phyloP scores from a whole-genome alignment of 2,113 vertebrate genomes.

The Oenanthe melanoleuca region DNA sequence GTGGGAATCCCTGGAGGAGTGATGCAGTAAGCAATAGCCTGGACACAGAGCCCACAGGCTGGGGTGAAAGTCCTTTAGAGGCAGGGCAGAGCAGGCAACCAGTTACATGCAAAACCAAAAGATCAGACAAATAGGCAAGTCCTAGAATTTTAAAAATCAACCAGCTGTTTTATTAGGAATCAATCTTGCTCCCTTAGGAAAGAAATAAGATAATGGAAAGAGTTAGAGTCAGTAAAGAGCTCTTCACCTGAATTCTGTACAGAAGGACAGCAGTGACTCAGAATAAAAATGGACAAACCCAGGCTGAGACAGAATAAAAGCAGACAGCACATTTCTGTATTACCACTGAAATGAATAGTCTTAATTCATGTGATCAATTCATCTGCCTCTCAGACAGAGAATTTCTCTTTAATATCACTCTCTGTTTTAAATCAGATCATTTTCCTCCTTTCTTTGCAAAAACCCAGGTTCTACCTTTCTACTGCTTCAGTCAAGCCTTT shows the following conservation, averaged over 20 bases:
- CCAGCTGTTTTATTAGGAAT: slow-evolving; percentile 56
- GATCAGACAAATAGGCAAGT: slow-evolving; percentile 31
- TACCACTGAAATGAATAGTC: background rate
- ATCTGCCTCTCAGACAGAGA: background rate
- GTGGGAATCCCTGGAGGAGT: background rate
- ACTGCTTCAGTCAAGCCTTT: background rate
- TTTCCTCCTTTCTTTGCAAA: background rate
- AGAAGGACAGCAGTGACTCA: background rate
- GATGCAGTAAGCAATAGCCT: accelerated
- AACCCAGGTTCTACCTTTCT: background rate
- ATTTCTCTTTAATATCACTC: background rate
- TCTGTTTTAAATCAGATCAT: background rate
- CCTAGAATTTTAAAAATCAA: slow-evolving; percentile 48
- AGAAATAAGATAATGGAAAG: slow-evolving; percentile 34
- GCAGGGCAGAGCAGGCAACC: background rate
- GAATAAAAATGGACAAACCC: slow-evolving; percentile 13
- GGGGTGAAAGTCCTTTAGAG: background rate
- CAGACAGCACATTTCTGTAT: background rate
- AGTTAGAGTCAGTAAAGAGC: background rate
- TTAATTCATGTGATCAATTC: background rate
- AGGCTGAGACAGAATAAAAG: background rate
- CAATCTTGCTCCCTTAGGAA: slow-evolving; percentile 45
- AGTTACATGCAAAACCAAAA: background rate
- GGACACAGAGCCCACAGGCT: accelerated
- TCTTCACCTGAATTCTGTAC: background rate